These are phyloP conservation scores for Falco novaeseelandiae DNA, from an alignment of 2,797 vertebrate genomes.

Conservation along the genomic window DNA sequence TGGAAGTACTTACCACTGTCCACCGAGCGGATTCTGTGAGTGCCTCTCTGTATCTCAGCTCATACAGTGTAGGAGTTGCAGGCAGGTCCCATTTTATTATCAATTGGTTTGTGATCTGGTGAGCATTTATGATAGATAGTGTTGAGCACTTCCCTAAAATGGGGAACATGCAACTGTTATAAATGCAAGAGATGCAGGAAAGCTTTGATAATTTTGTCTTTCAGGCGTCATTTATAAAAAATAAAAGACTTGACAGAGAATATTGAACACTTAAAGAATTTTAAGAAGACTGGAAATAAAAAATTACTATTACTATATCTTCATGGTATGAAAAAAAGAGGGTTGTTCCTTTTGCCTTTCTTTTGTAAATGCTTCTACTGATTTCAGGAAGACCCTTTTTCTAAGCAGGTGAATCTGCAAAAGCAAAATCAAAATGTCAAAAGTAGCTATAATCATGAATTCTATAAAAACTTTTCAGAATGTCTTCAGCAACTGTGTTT, in stretches of 20 bases:
- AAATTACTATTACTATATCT: not conserved
- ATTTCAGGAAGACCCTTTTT: not conserved
- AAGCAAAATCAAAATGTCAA: not conserved
- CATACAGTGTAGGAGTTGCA: not conserved
- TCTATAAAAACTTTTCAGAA: not conserved
- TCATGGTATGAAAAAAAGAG: not conserved
- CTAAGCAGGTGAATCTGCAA: not conserved
- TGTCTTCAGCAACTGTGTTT: not conserved
- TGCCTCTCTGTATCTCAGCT: slow-evolving; percentile 61
- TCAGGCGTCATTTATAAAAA: not conserved
- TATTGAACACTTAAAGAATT: not conserved
- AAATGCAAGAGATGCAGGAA: not conserved
- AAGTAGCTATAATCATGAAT: not conserved
- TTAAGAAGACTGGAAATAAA: not conserved
- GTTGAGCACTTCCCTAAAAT: slow-evolving; percentile 60
- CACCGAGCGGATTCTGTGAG: not conserved
- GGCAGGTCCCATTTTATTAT: slow-evolving; percentile 37
- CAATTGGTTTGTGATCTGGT: slow-evolving; percentile 44
- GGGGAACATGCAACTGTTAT: not conserved
- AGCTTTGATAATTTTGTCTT: not conserved
- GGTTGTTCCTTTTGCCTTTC: not conserved
- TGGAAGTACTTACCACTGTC: slow-evolving; percentile 36
- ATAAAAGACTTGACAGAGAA: not conserved
- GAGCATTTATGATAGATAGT: slow-evolving; percentile 23
- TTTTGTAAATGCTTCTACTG: not conserved